Evolutionary conservation across 2,113 vertebrate genomes (phyloP).

Genomic region (Casuarius casuarius): DNA sequence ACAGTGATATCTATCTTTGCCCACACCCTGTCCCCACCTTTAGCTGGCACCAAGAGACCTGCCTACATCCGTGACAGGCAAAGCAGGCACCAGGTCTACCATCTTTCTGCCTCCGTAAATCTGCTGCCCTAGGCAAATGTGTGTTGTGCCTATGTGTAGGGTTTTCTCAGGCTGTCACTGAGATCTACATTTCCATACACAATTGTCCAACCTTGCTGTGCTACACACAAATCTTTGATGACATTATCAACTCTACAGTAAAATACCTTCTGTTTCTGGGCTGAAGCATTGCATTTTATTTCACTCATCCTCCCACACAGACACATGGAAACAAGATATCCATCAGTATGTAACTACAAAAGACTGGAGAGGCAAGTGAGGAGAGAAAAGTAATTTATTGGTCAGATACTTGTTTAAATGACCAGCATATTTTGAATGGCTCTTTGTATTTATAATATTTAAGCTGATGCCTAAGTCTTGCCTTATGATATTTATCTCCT

Average conservation of each 20-base stretch:
- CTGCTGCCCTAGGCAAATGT: background rate
- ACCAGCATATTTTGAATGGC: background rate
- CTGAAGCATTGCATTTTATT: background rate
- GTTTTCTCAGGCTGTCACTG: background rate
- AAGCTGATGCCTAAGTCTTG: background rate
- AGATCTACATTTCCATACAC: background rate
- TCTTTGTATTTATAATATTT: background rate
- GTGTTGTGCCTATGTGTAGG: background rate
- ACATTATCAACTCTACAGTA: background rate
- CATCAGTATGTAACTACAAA: constrained; percentile 1
- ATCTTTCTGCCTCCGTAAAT: fast-evolving
- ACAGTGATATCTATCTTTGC: background rate
- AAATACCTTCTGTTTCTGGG: background rate
- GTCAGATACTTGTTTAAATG: background rate
- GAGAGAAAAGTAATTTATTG: constrained; percentile 30
- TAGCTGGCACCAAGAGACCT: background rate
- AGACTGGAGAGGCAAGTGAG: background rate
- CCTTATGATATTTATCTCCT: background rate
- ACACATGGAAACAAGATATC: background rate
- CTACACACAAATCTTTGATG: background rate
- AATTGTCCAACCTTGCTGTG: background rate
- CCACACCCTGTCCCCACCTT: background rate
- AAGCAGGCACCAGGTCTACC: background rate
- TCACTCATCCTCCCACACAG: background rate
- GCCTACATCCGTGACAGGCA: background rate